phyloP scores from a whole-genome alignment of 2,888 invertebrate genomes.

The Odontomyia ornata region DNA sequence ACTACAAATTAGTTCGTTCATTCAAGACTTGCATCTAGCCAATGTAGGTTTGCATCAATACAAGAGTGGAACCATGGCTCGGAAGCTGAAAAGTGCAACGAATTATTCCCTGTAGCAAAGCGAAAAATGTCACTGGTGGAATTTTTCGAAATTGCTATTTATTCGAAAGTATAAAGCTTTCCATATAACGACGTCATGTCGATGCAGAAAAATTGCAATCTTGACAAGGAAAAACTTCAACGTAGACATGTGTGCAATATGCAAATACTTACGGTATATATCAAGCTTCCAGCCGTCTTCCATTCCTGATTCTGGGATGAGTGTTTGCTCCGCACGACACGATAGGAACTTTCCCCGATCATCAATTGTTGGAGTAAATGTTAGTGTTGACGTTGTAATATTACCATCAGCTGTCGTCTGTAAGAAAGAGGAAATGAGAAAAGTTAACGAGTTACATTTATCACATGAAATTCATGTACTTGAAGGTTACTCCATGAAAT shows the following conservation, averaged over 20 bases:
- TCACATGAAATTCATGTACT: background rate
- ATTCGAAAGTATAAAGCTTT: background rate
- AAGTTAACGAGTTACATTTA: background rate
- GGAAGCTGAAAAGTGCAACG: background rate
- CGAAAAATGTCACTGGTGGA: background rate
- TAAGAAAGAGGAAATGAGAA: background rate
- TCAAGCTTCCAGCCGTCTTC: conserved; percentile 84
- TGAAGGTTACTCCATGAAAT: background rate
- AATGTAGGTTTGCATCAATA: too few relatives aligned
- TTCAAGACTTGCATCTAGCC: too few relatives aligned
- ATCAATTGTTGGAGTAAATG: conserved; percentile 80
- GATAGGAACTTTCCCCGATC: conserved; percentile 81
- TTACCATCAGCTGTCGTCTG: conserved; percentile 71
- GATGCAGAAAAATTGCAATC: background rate
- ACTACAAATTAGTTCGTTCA: too few relatives aligned
- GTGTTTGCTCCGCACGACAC: conserved; percentile 80
- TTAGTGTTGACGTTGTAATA: conserved; percentile 79
- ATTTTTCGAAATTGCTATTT: background rate
- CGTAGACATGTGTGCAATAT: too few relatives aligned
- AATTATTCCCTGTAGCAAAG: background rate
- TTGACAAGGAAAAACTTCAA: background rate
- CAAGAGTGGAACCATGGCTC: too few relatives aligned
- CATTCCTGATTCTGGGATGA: conserved; percentile 77
- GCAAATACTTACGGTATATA: conserved; percentile 79
- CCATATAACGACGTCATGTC: background rate